Evolutionary conservation across 1,140 invertebrate species (phyloP).

Genomic region (Caenorhabditis briggsae): DNA sequence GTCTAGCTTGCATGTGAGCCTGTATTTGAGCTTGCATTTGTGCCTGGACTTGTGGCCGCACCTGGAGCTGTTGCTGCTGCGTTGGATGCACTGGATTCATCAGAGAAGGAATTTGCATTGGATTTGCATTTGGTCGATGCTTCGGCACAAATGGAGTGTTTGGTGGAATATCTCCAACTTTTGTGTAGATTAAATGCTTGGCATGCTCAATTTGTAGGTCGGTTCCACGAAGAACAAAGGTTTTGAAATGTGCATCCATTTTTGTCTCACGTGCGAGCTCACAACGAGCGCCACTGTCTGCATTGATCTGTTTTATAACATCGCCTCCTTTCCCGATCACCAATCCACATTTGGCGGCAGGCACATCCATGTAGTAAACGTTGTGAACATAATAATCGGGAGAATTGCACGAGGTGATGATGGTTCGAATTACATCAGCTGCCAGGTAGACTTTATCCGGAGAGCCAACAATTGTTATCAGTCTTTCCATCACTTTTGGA

Average conservation of each 20-base stretch:
- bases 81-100: not conserved
- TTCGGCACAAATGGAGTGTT: slow-evolving; percentile 13
- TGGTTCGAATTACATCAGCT: not conserved
- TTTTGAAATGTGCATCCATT: slow-evolving; percentile 85
- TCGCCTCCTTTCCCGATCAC: slow-evolving; percentile 95
- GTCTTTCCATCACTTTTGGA: slow-evolving; percentile 13
- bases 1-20: not conserved
- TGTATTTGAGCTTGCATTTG: not conserved
- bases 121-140: not conserved
- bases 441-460: not conserved
- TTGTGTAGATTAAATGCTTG: slow-evolving; percentile 92
- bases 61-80: not conserved
- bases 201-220: slow-evolving; percentile 94
- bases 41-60: not conserved
- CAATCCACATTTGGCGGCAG: slow-evolving; percentile 92
- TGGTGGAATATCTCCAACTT: slow-evolving; percentile 78
- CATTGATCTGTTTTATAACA: slow-evolving; percentile 86
- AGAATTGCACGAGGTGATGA: not conserved
- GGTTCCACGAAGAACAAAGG: slow-evolving; percentile 90
- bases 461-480: not conserved
- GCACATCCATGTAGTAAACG: slow-evolving; percentile 85
- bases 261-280: slow-evolving; percentile 86
- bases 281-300: slow-evolving; percentile 85
- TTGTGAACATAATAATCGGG: slow-evolving; percentile 75
- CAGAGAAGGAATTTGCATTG: not conserved